Evolutionary conservation across 1,140 invertebrate species (phyloP), one percentile per base, ranked within the genome.

Genomic region (Mactra quadrangularis): DNA sequence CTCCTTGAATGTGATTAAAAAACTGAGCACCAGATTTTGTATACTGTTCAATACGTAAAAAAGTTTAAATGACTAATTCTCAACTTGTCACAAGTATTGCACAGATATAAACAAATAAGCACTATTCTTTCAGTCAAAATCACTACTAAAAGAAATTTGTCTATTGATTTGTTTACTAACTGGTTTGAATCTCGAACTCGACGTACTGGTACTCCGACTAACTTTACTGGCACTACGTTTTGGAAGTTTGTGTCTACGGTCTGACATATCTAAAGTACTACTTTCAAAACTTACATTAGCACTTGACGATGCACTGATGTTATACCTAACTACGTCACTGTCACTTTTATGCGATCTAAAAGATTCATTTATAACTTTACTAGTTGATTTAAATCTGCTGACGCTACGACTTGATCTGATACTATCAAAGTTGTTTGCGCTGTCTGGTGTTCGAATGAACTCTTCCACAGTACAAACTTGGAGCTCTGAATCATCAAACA

Each of bases 71-170:
- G n/a, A n/a, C n/a, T n/a, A n/a, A n/a, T n/a, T n/a, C n/a, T n/a
- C n/a, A n/a, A n/a, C n/a, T n/a, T n/a, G n/a, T n/a, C n/a, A n/a
- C n/a, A n/a, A n/a, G 38, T 15, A 41, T 15, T 15, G 15, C 38
- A 41, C 38, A 41, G 38, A 41, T 41, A 7, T 41, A 41, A 41
- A 41, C 38, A 41, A 41, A 41, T 15, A 41, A 41, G 6, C 38
- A 41, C 38, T 41, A 15, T 7, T 15, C 6, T 41, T 7, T 41
- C 15, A 41, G 15, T 41, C 38, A 15, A 41, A 41, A 11, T 71
- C 57, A 25, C 53, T 38, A 57, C 70, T 79, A 68, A 79, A 68
- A n/a, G 76, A 79, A 33, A 52, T 50, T 7, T 68, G 76, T 57
- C 62, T 47, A 9, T n/a, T 50, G 1, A 79, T 79, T 55, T 68